A percentile compares a stretch with the other conserved stretches of the same genome.
Evolutionary conservation across 2,888 invertebrate genomes (phyloP).

Genomic region (Rhagophthalmus giganteus): DNA sequence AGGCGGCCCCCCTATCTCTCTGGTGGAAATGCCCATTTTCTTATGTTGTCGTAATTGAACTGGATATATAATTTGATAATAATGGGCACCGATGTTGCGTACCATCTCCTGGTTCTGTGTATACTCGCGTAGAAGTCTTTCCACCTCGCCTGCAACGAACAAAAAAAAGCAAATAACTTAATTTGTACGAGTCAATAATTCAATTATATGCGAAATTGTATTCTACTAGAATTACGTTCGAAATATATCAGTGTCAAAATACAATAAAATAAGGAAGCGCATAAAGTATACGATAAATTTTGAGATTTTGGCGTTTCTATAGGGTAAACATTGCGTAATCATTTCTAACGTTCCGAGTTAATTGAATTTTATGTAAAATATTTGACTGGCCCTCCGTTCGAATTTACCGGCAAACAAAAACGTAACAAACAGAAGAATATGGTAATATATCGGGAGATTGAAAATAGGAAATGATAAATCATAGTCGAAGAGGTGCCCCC

Average conservation of each 20-base stretch:
- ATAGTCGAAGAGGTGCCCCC: no score
- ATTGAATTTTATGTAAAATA: slow-evolving; percentile 21
- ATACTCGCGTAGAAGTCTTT: slow-evolving; percentile 86
- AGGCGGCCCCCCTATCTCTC: slow-evolving; percentile 85
- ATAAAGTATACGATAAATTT: slow-evolving; percentile 21
- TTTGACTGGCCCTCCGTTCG: no score
- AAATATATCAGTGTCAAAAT: slow-evolving; percentile 18
- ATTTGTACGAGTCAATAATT: background rate
- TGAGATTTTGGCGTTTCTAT: slow-evolving; percentile 12
- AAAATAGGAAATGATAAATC: no score
- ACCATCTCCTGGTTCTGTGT: slow-evolving; percentile 91
- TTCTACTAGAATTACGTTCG: slow-evolving; percentile 11
- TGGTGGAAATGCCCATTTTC: slow-evolving; percentile 93
- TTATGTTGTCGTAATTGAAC: slow-evolving; percentile 93
- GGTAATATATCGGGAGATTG: no score
- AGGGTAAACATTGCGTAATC: slow-evolving; percentile 15
- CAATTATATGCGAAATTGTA: background rate
- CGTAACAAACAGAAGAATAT: no score
- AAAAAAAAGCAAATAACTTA: slow-evolving; percentile 2
- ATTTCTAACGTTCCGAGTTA: slow-evolving; percentile 7
- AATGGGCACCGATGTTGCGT: slow-evolving; percentile 86
- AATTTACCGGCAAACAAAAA: no score
- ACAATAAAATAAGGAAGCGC: slow-evolving; percentile 8
- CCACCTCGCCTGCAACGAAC: slow-evolving; percentile 78
- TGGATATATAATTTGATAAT: slow-evolving; percentile 93